These are phyloP conservation scores for Xanthorhoe designata DNA, from an alignment of 2,888 invertebrate genomes.

Conservation along the genomic window DNA sequence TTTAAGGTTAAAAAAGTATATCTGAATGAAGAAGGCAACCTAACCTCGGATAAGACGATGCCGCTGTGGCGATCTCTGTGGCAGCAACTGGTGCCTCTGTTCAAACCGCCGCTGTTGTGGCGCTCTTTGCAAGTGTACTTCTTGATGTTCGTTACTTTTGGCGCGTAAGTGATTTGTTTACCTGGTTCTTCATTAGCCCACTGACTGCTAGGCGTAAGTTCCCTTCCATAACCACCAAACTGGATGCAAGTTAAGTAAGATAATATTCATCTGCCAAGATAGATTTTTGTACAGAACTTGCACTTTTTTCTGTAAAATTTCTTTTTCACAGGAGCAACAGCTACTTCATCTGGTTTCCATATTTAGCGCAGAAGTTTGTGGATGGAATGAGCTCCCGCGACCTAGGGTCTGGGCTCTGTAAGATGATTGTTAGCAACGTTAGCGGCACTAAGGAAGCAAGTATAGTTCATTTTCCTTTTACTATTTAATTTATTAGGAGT, in stretches of 20 bases:
- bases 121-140: constrained; percentile 80
- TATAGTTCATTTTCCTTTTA: not conserved
- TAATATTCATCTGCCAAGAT: no score
- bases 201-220: no score
- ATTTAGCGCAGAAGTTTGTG: constrained; percentile 71
- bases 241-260: no score
- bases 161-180: constrained; percentile 44
- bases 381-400: constrained; percentile 35
- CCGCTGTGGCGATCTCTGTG: constrained; percentile 60
- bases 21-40: constrained; percentile 1
- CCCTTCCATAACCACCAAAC: no score
- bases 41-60: not conserved
- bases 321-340: constrained; percentile 59
- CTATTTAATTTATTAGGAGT: no score
- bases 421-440: constrained; percentile 42
- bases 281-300: no score
- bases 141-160: constrained; percentile 85
- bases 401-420: constrained; percentile 44
- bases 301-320: not conserved
- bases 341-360: constrained; percentile 79
- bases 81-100: constrained; percentile 80
- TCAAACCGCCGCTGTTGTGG: constrained; percentile 75
- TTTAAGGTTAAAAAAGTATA: constrained; percentile 6
- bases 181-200: constrained; percentile 50
- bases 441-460: constrained; percentile 34